Evolutionary conservation across 1,140 invertebrate genomes (phyloP).

Genomic region (Anagrus nilaparvatae): DNA sequence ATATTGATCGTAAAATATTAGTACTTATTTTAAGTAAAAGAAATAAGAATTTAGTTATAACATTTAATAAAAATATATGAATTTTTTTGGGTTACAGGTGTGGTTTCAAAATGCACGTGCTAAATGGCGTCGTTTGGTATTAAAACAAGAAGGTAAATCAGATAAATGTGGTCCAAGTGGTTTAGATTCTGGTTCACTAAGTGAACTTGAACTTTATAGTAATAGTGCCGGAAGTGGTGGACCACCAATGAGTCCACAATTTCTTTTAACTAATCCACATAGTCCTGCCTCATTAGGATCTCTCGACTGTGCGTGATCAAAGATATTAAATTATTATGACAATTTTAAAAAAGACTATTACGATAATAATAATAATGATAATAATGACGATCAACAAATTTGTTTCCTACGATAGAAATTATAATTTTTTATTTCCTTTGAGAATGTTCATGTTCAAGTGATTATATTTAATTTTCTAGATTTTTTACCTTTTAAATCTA

Average conservation of each 20-base stretch:
- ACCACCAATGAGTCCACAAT: constrained; percentile 39
- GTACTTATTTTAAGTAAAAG: too few species aligned
- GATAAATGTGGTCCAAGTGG: constrained; percentile 53
- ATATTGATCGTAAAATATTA: constrained; percentile 38
- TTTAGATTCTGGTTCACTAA: constrained; percentile 33
- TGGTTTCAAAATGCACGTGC: constrained; percentile 99
- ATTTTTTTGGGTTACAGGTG: constrained; percentile 61
- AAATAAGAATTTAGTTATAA: too few species aligned
- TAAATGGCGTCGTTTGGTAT: constrained; percentile 90
- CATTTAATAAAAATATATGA: neutral
- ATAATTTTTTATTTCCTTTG: too few species aligned
- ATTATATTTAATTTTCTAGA: too few species aligned
- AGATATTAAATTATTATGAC: too few species aligned
- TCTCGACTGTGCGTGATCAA: constrained; percentile 40
- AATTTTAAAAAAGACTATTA: neutral
- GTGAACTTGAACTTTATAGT: constrained; percentile 39
- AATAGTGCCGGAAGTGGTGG: constrained; percentile 39
- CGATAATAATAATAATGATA: constrained; percentile 7
- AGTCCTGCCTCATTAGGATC: constrained; percentile 39
- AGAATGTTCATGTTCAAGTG: too few species aligned
- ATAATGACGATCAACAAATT: neutral
- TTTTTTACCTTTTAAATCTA: too few species aligned
- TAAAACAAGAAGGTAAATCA: constrained; percentile 69
- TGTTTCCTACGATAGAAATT: too few species aligned
- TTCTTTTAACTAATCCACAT: constrained; percentile 38